A percentile compares a stretch with the other conserved stretches of the same genome.
These are phyloP conservation scores for Epicauta chinensis DNA, from an alignment of 1,140 invertebrate genomes.

Conservation along the genomic window DNA sequence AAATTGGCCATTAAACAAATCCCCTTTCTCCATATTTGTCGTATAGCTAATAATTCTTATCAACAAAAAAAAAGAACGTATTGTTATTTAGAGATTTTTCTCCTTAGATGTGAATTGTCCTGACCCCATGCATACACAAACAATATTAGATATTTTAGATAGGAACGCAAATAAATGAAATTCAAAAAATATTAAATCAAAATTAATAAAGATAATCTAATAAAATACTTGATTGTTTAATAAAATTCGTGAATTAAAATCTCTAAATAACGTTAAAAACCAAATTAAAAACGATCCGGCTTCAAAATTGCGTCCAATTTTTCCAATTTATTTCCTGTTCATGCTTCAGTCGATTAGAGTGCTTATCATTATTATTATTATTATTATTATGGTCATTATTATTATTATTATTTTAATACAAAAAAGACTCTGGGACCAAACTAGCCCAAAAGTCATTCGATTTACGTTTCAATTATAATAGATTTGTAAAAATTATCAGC, in stretches of 20 bases:
- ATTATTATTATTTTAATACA: no score
- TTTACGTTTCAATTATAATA: conserved; percentile 7
- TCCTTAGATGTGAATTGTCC: no score
- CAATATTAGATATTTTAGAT: no score
- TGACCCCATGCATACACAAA: no score
- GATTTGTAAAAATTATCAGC: conserved; percentile 1
- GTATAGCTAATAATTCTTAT: no score
- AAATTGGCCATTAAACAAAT: no score
- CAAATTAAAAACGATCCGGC: conserved; percentile 13
- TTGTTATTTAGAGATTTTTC: conserved; percentile 13
- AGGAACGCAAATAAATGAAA: no score
- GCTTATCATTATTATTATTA: background rate
- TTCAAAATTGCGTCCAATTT: conserved; percentile 13
- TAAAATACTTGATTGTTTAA: no score
- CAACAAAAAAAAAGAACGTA: no score
- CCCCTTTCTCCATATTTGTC: no score
- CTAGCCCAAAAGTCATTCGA: conserved; percentile 10
- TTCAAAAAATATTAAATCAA: no score
- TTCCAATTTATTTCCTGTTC: conserved; percentile 8
- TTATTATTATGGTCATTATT: background rate
- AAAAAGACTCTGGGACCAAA: conserved; percentile 11
- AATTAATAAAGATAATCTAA: no score
- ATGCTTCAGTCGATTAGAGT: conserved; percentile 6
- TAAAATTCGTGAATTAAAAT: conserved; percentile 7
- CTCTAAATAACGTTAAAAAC: conserved; percentile 14